Evolutionary conservation across 1,140 invertebrate species (phyloP), one percentile per base, ranked within the genome.

Genomic region (Acyrthosiphon pisum): DNA sequence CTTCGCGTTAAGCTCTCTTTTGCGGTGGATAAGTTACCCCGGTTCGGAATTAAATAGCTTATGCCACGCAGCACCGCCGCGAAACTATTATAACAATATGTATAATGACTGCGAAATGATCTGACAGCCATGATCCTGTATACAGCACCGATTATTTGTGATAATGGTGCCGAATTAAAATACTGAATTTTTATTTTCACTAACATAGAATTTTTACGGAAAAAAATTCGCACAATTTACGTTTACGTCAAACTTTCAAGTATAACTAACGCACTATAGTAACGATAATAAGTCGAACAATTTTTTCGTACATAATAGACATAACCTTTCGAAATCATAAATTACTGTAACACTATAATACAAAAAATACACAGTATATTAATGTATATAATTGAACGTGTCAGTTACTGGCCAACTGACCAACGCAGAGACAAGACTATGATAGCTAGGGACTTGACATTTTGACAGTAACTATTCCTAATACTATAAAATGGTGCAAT

Each of bases 1-100:
- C 81, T 83, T 76, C n/a, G 60, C 60, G 60, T 83, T 83, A 83
- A 83, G 37, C 37, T 83, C 81, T 83, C 81, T 83, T 83, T 41
- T 83, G 37, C 81, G 35, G 22, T 2, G 81, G 81, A 41, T 41
- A 83, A 83, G 81, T 83, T 83, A 37, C 81, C 30, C 35, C 37
- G 9, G 20, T 83, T 83, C 35, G 35, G 81, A 83, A 41, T 83
- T 83, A 83, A 37, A 83, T 83, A 76, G 11, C 60, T 76, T n/a
- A 76, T 76, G 60, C 60, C 60, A 76, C n/a, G n/a, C n/a, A n/a
- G 60, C 60, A 35, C 60, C 11, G 2, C 22, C 14, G 8, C 11
- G 81, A 23, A 23, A 83, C 35, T 83, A 37, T 83, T 35, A 20
- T 9, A 41, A 41, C 41, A 41, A 41, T 81, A 81, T 81, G 22